Evolutionary conservation across 2,888 invertebrate species (phyloP).

Genomic region (Gastrophysa polygoni): DNA sequence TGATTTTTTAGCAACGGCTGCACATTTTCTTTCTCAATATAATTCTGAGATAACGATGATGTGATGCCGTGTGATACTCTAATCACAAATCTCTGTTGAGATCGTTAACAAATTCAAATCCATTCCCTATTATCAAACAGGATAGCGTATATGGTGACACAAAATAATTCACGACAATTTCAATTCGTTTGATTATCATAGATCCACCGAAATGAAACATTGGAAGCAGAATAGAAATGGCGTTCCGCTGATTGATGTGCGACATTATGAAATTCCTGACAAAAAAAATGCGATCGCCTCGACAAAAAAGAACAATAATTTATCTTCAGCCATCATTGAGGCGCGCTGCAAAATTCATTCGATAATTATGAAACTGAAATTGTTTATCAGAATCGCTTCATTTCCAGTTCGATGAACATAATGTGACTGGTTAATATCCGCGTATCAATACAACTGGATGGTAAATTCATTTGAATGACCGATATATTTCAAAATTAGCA

Average conservation of each 20-base stretch:
- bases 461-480: not conserved
- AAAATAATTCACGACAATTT: no score
- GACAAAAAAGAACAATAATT: not conserved
- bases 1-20: no score
- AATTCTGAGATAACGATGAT: no score
- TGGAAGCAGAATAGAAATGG: no score
- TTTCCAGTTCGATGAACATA: not conserved
- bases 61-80: no score
- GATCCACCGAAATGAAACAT: no score
- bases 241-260: not conserved
- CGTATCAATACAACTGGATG: not conserved
- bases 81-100: no score
- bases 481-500: not conserved
- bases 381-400: not conserved
- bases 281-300: not conserved
- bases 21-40: no score
- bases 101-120: no score
- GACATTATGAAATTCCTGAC: not conserved
- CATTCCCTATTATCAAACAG: no score
- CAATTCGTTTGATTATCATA: no score
- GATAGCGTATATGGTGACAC: no score
- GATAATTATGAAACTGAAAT: not conserved
- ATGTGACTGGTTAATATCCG: not conserved
- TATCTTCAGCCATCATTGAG: not conserved
- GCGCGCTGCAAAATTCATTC: not conserved